Base-by-base conservation (phyloP, 2,797 vertebrate genomes). In the Graptemys geographica region DNA sequence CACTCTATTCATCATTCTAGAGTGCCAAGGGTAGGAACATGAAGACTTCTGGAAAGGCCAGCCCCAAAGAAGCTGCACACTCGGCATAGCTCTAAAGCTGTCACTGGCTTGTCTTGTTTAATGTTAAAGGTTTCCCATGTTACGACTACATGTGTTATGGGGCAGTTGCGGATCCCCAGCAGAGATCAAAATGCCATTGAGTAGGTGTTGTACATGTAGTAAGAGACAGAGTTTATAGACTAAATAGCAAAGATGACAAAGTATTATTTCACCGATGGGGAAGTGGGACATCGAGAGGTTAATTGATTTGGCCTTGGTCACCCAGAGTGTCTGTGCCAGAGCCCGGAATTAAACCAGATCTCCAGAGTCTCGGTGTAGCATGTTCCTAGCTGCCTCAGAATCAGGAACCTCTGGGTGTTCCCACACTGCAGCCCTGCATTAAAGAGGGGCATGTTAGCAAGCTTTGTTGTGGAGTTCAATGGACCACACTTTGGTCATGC, bases 401-500 rank as follows among this genome's bases (percentile, higher is more conserved):
- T 19, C 3, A 1, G 83, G 19, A 92, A 47, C 4, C 1, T 47
- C 1, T 55, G 11, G 11, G 3, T 52, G 13, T 81, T 88, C 76
- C 47, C 15, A 65, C 3, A 8, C 2, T 33, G 10, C 1, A 79
- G 44, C 83, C 9, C 21, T 31, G 18, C n/a, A 15, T 69, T 27
- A 21, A 11, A 76, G 27, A 6, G 25, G 28, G 13, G 6, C 5
- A 2, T 65, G 21, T 25, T 69, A 44, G 11, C 12, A 11, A 56
- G 21, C 13, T 12, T 52, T 84, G 51, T 13, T 19, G 10, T 11
- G 52, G 44, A 11, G 4, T 51, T 80, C 59, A 23, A 78, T 78
- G 31, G 21, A 1, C 13, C 23, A 27, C 0, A 0, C 3, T 53
- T 88, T 2, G 1, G n/a, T 80, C 23, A 11, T 86, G 37, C 13